Conservation (phyloP, 2,113 vertebrate genomes). For the Pavo muticus region DNA sequence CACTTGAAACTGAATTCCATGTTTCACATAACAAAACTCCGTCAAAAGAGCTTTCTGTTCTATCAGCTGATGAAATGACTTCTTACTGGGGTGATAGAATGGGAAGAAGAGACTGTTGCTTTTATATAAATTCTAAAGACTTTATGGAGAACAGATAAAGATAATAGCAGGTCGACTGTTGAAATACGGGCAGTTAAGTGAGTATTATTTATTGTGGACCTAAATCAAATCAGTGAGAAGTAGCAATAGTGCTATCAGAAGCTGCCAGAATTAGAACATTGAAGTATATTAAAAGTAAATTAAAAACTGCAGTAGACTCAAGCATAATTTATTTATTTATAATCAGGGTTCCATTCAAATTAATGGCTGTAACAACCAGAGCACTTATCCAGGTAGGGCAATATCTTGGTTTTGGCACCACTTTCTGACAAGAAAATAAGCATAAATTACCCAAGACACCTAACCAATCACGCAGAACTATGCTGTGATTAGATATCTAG, state of each 20-base stretch:
- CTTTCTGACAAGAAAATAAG: background rate
- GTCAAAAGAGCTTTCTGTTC: background rate
- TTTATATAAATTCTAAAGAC: background rate
- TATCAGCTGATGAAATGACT: background rate
- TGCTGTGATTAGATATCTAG: background rate
- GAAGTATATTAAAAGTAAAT: background rate
- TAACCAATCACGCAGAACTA: background rate
- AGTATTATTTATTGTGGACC: background rate
- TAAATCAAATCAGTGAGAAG: background rate
- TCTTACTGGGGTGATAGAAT: background rate
- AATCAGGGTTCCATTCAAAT: background rate
- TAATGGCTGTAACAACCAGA: background rate
- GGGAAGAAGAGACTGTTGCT: background rate
- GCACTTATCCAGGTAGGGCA: background rate
- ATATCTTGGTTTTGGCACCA: background rate
- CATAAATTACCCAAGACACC: background rate
- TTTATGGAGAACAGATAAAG: background rate
- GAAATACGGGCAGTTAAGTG: background rate
- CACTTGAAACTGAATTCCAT: background rate
- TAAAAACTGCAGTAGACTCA: background rate
- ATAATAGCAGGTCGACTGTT: background rate
- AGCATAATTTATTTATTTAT: background rate
- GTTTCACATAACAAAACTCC: background rate
- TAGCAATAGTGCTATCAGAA: background rate
- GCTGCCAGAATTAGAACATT: background rate